Evolutionary conservation across 2,113 vertebrate genomes (phyloP), one percentile per base, ranked within the genome.

Genomic region (Mormyrus iriodes): DNA sequence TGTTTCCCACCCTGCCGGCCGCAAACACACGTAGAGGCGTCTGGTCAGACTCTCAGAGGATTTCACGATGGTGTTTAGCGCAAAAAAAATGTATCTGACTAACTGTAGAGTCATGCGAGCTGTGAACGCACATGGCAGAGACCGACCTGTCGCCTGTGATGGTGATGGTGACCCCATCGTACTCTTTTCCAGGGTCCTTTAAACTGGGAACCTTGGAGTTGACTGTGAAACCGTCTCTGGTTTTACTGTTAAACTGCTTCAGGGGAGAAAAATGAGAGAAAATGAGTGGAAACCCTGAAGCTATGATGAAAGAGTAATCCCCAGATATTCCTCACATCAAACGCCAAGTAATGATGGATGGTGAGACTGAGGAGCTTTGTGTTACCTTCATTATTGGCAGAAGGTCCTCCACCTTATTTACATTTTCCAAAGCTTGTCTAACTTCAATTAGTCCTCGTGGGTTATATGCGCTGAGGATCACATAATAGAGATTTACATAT

Each of bases 241-340:
- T 99, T 97, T 99, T 99, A 96, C 98, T 99, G 94, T 98, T 99
- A 95, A 99, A 98, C 98, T 99, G 98, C 97, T 99, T 98, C 95
- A 97, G 85, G 35, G 90, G 91, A 94, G 17, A 94, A 93, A 95
- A 27, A 91, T 15, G 65, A 39, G 79, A 49, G n/a, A 12, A 19
- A 12, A 19, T 82, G 82, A 46, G 88, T 76, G 6, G 31, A 51
- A 86, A 92, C 10, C 90, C 51, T 2, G 89, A 76, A 76, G 24
- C 82, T 82, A 83, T 76, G 61, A 35, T 69, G 35, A 79, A 49
- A 86, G 87, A 76, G 55, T 2, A 42, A 35, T 82, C 51, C 4
- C 1, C 39, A 5, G 6, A 42, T 65, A 21, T 44, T 7, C 39
- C 2, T 1, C 10, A n/a, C 49, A 7, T 55, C 51, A 55, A 39